These are phyloP conservation scores for Anolis apletophallus DNA, from an alignment of 2,797 vertebrate species.

Conservation along the genomic window DNA sequence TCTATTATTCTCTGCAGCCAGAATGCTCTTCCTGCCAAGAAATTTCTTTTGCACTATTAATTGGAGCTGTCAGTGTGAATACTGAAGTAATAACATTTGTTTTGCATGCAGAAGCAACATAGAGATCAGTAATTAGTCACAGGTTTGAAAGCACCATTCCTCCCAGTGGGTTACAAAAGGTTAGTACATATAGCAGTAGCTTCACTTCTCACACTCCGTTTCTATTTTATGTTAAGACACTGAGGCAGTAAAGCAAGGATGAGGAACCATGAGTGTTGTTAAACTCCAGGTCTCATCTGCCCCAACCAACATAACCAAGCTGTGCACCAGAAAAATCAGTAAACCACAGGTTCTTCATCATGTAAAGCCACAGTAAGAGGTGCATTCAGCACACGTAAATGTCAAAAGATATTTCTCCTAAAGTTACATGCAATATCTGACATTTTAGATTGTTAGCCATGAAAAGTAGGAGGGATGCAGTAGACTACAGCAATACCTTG, in stretches of 20 bases:
- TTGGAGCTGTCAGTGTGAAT: constrained; percentile 58
- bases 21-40: constrained; percentile 62
- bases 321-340: neutral
- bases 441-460: neutral
- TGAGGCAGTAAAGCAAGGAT: neutral
- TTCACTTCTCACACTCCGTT: constrained; percentile 46
- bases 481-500: no score
- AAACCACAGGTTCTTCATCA: neutral
- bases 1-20: constrained; percentile 63
- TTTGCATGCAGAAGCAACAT: constrained; percentile 60
- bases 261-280: neutral
- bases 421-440: neutral
- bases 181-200: constrained; percentile 38
- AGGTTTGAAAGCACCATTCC: constrained; percentile 50
- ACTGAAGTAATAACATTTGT: constrained; percentile 57
- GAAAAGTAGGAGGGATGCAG: neutral
- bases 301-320: neutral
- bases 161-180: constrained; percentile 39
- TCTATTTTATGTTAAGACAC: constrained; percentile 33
- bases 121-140: constrained; percentile 58
- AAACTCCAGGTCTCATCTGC: neutral
- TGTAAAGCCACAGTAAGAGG: neutral
- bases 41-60: constrained; percentile 59
- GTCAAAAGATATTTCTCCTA: neutral
- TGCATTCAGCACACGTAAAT: neutral